These are phyloP conservation scores for Artibeus lituratus DNA, from an alignment of 2,797 vertebrate species.

Conservation along the genomic window DNA sequence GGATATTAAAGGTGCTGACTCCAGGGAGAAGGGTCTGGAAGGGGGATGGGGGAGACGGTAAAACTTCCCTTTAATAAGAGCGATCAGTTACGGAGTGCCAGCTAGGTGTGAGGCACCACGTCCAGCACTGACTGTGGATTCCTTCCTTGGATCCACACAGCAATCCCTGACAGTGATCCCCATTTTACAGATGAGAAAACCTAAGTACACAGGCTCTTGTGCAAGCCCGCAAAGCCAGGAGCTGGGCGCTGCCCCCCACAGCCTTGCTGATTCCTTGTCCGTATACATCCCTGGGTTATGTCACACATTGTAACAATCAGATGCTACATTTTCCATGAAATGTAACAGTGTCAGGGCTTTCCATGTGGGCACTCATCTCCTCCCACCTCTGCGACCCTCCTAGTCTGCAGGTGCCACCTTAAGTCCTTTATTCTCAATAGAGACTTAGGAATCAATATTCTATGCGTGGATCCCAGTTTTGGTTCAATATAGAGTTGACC, in stretches of 20 bases:
- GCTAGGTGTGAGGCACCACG: not conserved
- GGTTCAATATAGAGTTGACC: not conserved
- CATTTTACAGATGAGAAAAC: not conserved
- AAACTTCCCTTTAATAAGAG: not conserved
- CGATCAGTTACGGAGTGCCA: accelerated
- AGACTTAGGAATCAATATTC: not conserved
- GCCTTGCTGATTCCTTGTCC: not conserved
- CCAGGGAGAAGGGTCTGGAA: not conserved
- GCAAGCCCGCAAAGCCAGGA: not conserved
- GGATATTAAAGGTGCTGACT: not conserved
- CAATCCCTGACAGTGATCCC: not conserved
- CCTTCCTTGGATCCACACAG: not conserved
- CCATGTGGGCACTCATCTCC: not conserved
- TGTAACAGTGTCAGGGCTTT: not conserved
- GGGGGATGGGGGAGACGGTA: not conserved
- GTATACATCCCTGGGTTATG: not conserved
- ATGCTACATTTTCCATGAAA: not conserved
- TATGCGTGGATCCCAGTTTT: not conserved
- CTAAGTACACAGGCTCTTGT: not conserved
- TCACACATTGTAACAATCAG: not conserved
- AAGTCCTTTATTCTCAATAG: not conserved
- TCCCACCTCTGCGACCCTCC: not conserved
- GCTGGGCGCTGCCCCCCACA: not conserved
- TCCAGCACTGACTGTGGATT: not conserved
- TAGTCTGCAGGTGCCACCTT: not conserved